Conservation (phyloP, 2,888 invertebrate genomes). For the Calameuta filiformis region DNA sequence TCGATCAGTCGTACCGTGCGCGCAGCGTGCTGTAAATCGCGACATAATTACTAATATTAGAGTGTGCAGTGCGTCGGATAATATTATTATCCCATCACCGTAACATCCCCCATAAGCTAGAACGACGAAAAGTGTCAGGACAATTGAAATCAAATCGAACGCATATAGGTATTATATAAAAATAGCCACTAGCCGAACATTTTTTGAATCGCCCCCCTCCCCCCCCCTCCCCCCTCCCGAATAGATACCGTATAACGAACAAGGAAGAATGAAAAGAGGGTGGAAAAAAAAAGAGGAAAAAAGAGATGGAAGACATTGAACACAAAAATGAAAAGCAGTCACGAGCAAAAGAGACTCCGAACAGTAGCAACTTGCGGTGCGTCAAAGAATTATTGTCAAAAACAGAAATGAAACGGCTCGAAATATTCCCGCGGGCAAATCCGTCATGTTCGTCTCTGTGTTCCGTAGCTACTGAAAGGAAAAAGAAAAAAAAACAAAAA, state of each 20-base stretch:
- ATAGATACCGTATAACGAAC: background rate
- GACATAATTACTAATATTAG: conserved; percentile 1
- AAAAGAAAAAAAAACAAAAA: background rate
- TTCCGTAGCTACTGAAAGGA: background rate
- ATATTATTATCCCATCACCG: conserved; percentile 9
- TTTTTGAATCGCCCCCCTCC: background rate
- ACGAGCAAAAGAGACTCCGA: background rate
- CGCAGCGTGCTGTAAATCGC: background rate
- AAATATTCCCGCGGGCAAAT: background rate
- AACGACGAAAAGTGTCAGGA: background rate
- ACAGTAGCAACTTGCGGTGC: background rate
- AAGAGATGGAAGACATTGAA: background rate
- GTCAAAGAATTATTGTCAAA: background rate
- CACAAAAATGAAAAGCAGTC: background rate
- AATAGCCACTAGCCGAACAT: background rate
- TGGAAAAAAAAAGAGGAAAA: background rate
- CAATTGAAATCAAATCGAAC: conserved; percentile 9
- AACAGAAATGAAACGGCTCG: background rate
- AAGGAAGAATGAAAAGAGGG: background rate
- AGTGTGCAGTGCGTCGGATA: conserved; percentile 12
- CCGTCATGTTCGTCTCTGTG: background rate
- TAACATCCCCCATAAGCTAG: conserved; percentile 5
- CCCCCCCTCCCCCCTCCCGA: too few relatives aligned
- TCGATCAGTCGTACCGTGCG: background rate
- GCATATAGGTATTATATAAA: background rate